Base-by-base conservation (phyloP, 2,113 vertebrate genomes). In the Xyrauchen texanus region DNA sequence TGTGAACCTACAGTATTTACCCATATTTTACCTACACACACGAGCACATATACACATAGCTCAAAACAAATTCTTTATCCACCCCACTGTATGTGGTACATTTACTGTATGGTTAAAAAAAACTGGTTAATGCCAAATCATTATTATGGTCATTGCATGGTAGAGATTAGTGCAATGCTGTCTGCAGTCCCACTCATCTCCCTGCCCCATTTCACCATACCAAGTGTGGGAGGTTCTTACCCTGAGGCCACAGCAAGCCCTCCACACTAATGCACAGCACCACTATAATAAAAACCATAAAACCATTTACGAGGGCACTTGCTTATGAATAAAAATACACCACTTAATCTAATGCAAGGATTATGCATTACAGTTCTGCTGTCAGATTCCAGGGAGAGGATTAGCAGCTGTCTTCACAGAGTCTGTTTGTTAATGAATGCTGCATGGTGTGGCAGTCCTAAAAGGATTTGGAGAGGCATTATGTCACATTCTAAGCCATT, bases 251-350 rank as follows among this genome's bases (percentile, higher is more conserved):
- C 16, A 63, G 0, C 12, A 74, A 71, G 61, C 72, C 82, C 78
- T 78, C 16, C 0, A 3, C 21, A 8, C 68, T 86, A 81, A 78
- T 63, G 52, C 46, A 78, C 9, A 52, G 68, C 78, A 69, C 69
- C n/a, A 0, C 16, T 87, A 82, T 84, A 86, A 51, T 68, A 65
- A 34, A 7, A 3, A 88, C 90, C 90, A 79, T 79, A 53, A 62
- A 85, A 8, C 0, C 34, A 69, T 81, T 82, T 51, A 82, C 83
- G 84, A 77, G 62, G 64, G 11, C 10, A n/a, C 42, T 64, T 68
- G 63, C 64, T 62, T 11, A 15, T 34, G 67, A 83, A 81, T 73
- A 65, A 60, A 82, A 77, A 85, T 55, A 74, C 53, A 70, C 77
- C 67, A 51, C 45, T 68, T 77, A 69, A 78, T 62, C 21, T 65